Evolutionary conservation across 2,797 vertebrate species (phyloP).

Genomic region (Scyliorhinus canicula): DNA sequence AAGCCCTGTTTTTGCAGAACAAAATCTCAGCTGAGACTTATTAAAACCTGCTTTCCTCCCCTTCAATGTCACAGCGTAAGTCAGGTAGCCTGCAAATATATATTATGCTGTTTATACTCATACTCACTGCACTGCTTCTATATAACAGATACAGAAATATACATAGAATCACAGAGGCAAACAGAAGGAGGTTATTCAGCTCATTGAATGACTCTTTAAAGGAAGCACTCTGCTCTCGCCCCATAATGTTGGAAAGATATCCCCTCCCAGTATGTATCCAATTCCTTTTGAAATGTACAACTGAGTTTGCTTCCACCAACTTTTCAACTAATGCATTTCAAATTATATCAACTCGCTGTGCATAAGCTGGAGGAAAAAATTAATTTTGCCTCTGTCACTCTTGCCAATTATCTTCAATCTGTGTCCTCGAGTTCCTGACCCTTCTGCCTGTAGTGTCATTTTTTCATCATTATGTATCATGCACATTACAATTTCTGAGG

Average conservation of each 20-base stretch:
- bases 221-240: background rate
- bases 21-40: background rate
- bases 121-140: background rate
- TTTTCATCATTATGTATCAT: background rate
- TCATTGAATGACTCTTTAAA: background rate
- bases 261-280: background rate
- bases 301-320: background rate
- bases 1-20: no score
- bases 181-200: background rate
- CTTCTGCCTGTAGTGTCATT: background rate
- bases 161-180: background rate
- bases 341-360: background rate
- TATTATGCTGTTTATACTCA: no score
- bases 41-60: background rate
- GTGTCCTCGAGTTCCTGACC: background rate
- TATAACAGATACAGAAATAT: background rate
- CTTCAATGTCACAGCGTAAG: background rate
- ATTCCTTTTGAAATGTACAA: background rate
- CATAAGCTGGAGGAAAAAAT: background rate
- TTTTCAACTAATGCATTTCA: background rate
- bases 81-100: background rate
- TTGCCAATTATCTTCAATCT: slow-evolving; percentile 3
- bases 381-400: background rate
- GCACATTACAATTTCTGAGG: background rate
- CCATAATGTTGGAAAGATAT: background rate